Evolutionary conservation across 2,113 vertebrate genomes (phyloP).

Genomic region (Falco punctatus): DNA sequence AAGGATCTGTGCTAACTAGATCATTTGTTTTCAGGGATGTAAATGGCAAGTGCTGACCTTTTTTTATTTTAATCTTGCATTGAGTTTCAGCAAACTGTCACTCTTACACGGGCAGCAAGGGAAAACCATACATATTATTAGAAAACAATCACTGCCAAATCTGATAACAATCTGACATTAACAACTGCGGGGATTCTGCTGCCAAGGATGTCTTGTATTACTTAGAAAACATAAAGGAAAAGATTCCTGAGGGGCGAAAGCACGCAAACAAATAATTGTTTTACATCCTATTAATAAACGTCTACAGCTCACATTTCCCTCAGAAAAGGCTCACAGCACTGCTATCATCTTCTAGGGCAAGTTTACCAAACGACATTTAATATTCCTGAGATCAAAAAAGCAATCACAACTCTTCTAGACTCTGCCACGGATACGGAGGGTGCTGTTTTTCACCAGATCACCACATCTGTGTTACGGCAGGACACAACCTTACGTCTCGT

Average conservation of each 20-base stretch:
- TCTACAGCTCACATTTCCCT: neutral
- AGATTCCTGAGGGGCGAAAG: conserved; percentile 30
- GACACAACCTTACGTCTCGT: neutral
- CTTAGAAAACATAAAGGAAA: conserved; percentile 56
- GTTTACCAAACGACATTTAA: neutral
- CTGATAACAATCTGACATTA: conserved; percentile 69
- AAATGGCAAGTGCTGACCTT: neutral
- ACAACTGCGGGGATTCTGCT: conserved; percentile 60
- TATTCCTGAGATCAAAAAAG: neutral
- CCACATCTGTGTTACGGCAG: neutral
- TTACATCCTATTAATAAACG: conserved; percentile 48
- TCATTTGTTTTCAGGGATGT: neutral
- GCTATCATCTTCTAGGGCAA: neutral
- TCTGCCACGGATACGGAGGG: rapidly evolving
- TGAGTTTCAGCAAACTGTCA: conserved; percentile 59
- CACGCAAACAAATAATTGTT: conserved; percentile 64
- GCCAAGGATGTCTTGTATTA: conserved; percentile 49
- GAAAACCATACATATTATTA: conserved; percentile 51
- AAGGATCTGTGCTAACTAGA: neutral
- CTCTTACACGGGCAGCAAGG: conserved; percentile 20
- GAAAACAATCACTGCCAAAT: conserved; percentile 67
- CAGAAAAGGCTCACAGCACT: neutral
- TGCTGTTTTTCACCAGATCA: neutral
- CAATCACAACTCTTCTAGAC: neutral
- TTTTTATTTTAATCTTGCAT: neutral